phyloP scores from a whole-genome alignment of 1,140 invertebrate species.

The Agraylea sexmaculata region DNA sequence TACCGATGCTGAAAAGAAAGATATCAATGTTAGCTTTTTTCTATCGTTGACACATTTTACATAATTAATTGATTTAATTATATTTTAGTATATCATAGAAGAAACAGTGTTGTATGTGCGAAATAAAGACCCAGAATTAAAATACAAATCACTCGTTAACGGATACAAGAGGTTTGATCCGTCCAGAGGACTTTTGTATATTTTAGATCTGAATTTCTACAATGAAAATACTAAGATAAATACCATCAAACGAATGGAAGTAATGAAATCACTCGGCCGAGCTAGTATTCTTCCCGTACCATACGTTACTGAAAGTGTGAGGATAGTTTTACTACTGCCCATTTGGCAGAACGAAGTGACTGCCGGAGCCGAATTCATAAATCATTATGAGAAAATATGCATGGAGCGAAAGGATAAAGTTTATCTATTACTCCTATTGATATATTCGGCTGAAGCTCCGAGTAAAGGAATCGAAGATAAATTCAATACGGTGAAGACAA shows the following conservation, averaged over 20 bases:
- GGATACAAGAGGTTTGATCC: slow-evolving; percentile 80
- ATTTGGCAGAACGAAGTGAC: slow-evolving; percentile 36
- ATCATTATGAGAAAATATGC: slow-evolving; percentile 55
- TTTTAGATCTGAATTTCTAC: slow-evolving; percentile 57
- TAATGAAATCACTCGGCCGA: slow-evolving; percentile 67
- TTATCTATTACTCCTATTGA: slow-evolving; percentile 56
- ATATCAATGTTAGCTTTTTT: slow-evolving; percentile 44
- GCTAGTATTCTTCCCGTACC: slow-evolving; percentile 78
- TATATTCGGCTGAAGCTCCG: slow-evolving; percentile 44
- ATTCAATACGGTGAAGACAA: slow-evolving; percentile 52
- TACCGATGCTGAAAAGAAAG: slow-evolving; percentile 47
- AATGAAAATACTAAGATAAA: slow-evolving; percentile 14
- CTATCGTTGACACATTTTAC: too few species aligned
- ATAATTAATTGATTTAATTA: slow-evolving; percentile 7
- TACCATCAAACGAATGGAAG: slow-evolving; percentile 33
- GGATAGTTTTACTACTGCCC: slow-evolving; percentile 64
- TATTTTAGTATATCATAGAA: slow-evolving; percentile 46
- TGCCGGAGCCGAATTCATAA: slow-evolving; percentile 49
- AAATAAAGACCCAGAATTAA: slow-evolving; percentile 42
- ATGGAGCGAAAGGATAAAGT: slow-evolving; percentile 69
- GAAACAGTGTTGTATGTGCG: slow-evolving; percentile 44
- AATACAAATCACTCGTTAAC: slow-evolving; percentile 51
- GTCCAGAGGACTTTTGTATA: slow-evolving; percentile 78
- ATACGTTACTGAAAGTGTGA: slow-evolving; percentile 80
- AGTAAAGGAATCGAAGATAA: slow-evolving; percentile 55